Base-by-base conservation (phyloP, 2,113 vertebrate genomes). In the Pholis gunnellus region DNA sequence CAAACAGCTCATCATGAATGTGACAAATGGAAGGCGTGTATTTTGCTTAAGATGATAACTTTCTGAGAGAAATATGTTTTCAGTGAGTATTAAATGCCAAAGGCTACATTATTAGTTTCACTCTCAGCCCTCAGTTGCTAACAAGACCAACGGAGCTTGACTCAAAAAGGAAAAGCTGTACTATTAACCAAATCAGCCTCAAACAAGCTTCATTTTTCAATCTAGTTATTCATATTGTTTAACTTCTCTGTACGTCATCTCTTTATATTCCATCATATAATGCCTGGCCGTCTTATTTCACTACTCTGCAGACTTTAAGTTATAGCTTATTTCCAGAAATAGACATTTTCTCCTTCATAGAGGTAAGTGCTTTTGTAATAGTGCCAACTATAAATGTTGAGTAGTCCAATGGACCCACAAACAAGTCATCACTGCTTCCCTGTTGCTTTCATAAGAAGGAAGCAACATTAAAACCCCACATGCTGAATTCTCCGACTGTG, bases 401-500 rank as follows among this genome's bases (percentile, higher is more conserved):
- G 50, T 75, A 4, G 22, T 69, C 56, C 56, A n/a, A 65, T 25
- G n/a, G 71, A 88, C 63, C 79, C 64, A 83, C 40, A 65, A 82
- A 74, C 81, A 52, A 38, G 84, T 69, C 56, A 56, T 78, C 71
- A 61, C 61, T 70, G 52, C 57, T 56, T 81, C 61, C 84, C 87
- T 54, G 72, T 57, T 82, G 82, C 79, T 84, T 87, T 82, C 46
- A 59, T 65, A 71, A 68, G 22, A 66, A 48, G 48, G 48, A 40
- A 20, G 56, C 42, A 70, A 63, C 76, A 75, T 72, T 63, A 82
- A 83, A 82, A 68, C 27, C 64, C 40, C 31, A 68, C 25, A 11
- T 46, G 64, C 44, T 65, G 59, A 68, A 79, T 48, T 74, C 64
- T 59, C 4, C 60, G 31, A 31, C 61, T 18, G 38, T 50, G 71